Evolutionary conservation across 1,140 invertebrate genomes (phyloP), one percentile per base, ranked within the genome.

Genomic region (Xylocopa sonorina): DNA sequence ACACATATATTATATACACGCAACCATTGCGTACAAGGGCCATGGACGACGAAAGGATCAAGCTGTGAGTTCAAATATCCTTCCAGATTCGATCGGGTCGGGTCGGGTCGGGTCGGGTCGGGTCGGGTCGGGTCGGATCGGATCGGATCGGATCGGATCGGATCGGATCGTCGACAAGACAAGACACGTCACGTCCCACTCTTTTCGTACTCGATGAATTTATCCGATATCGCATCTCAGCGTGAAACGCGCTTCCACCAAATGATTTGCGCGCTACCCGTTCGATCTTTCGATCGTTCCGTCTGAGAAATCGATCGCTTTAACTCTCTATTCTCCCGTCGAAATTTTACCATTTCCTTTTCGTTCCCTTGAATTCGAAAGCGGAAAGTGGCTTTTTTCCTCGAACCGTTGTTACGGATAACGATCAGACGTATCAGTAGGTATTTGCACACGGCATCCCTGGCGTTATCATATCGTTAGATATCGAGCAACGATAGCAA

Each of bases 41-140:
- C 80, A 92, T 92, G 90, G 89, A 92, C 72, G 88, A 88, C 68
- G 91, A 92, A 76, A 92, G 88, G 81, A 89, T 92, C 58, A 92
- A 89, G 55, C 88, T 92, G 91, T 92, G 83, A 92, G 91, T 92
- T 87, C 48, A 24, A 78, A 55, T 53, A 78, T 73, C 68, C 68
- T 73, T 78, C 57, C 66, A 46, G 32, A 68, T 46, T 18, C 34
- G 21, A 55, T 77, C 41, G 48, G 32, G 32, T 46, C 38, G 16
- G 38, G 3, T 69, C 50, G 66, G 50, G 53, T 41, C 50, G 24
- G n/a, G n/a, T n/a, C 64, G 55, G 29, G 57, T 43, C 12, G 24
- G 24, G 43, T 76, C 41, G 46, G 32, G 29, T 46, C 38, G 16
- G 38, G 3, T 69, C 50, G 67, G 50, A 69, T 41, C 51, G 24